These are phyloP conservation scores for Hipposideros armiger DNA, from an alignment of 2,113 vertebrate genomes.

Conservation along the genomic window DNA sequence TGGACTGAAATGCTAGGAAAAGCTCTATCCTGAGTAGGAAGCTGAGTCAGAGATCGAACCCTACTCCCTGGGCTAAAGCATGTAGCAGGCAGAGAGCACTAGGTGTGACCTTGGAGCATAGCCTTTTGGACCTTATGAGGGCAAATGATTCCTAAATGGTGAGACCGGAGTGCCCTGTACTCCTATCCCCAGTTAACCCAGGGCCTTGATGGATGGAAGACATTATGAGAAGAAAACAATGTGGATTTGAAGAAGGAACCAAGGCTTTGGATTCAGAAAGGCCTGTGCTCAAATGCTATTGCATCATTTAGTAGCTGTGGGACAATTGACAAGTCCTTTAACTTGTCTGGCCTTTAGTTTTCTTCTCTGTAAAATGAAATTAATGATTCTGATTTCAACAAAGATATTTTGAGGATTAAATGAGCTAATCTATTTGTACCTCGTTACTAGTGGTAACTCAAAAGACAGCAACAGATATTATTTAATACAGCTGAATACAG, in stretches of 20 bases:
- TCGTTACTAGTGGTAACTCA: background rate
- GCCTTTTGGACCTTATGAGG: background rate
- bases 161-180: background rate
- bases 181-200: background rate
- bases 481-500: background rate
- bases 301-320: background rate
- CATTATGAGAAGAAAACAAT: background rate
- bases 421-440: background rate
- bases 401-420: constrained; percentile 9
- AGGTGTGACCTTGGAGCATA: background rate
- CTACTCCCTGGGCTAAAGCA: background rate
- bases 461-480: background rate
- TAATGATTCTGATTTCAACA: background rate
- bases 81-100: background rate
- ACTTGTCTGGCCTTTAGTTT: background rate
- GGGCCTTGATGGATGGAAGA: background rate
- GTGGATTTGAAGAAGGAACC: background rate
- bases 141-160: background rate
- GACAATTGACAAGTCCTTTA: background rate
- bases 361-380: constrained; percentile 36
- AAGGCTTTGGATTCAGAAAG: background rate
- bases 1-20: background rate
- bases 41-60: background rate
- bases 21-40: background rate
- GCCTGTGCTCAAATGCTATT: background rate